Conservation (phyloP, 2,888 invertebrate genomes). For the Andrena fulva region DNA sequence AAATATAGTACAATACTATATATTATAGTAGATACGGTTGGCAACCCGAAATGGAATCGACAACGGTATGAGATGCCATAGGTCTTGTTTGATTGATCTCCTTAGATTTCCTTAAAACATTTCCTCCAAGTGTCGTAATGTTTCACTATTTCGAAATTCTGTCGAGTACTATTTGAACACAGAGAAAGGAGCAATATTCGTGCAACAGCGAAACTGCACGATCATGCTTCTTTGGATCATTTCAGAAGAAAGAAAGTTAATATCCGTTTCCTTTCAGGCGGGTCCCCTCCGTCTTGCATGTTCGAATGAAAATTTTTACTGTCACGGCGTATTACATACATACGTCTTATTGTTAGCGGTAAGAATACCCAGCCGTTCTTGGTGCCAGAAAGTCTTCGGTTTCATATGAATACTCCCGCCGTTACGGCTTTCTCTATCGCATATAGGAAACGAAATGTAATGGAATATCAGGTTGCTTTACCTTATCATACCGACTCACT, state of each 20-base stretch:
- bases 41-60: too few relatives aligned
- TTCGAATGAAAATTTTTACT: conserved; percentile 49
- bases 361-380: conserved; percentile 41
- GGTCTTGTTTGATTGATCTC: not conserved
- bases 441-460: conserved; percentile 49
- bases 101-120: not conserved
- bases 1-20: too few relatives aligned
- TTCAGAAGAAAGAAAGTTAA: conserved; percentile 39
- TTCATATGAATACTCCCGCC: conserved; percentile 58
- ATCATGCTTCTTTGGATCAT: conserved; percentile 29
- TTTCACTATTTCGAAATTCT: not conserved
- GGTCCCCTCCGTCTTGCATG: conserved; percentile 1
- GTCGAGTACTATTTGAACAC: not conserved
- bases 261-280: conserved; percentile 4
- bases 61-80: too few relatives aligned
- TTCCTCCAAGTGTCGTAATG: not conserved
- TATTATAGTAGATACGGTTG: too few relatives aligned
- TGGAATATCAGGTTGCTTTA: conserved; percentile 62
- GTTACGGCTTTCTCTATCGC: conserved; percentile 46
- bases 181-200: not conserved
- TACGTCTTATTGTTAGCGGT: conserved; percentile 19
- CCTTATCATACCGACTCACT: conserved; percentile 37
- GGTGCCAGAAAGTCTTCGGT: conserved; percentile 59
- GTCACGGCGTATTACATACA: conserved; percentile 18
- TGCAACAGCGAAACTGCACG: conserved; percentile 19